A percentile compares a stretch with the other conserved stretches of the same genome.
Conservation (phyloP, 2,113 vertebrate genomes). For the Gopherus evgoodei region DNA sequence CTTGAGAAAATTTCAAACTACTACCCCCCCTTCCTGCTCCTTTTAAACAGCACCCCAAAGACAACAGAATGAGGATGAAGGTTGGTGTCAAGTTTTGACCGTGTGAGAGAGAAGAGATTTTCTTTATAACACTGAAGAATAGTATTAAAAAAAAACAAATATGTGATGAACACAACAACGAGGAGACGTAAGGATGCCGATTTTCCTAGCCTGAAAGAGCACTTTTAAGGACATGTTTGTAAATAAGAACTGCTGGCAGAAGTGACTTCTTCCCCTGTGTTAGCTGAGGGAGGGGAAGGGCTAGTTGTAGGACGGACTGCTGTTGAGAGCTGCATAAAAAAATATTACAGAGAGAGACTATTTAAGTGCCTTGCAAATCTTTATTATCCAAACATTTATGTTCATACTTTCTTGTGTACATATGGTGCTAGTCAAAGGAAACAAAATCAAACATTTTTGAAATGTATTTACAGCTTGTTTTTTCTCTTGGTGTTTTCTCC, state of each 20-base stretch:
- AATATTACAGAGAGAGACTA: slow-evolving; percentile 79
- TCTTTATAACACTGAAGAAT: slow-evolving; percentile 43
- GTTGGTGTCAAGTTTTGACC: slow-evolving; percentile 80
- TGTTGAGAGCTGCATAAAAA: slow-evolving; percentile 70
- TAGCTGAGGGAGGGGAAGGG: slow-evolving; percentile 62
- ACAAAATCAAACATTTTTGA: slow-evolving; percentile 73
- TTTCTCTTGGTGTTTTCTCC: slow-evolving; percentile 85
- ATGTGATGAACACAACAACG: slow-evolving; percentile 39
- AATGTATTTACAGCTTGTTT: slow-evolving; percentile 83
- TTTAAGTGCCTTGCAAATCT: slow-evolving; percentile 98
- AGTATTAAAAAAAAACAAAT: not conserved
- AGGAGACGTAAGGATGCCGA: slow-evolving; percentile 64
- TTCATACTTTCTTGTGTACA: slow-evolving; percentile 88
- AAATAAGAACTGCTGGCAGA: slow-evolving; percentile 78
- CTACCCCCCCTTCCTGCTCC: slow-evolving; percentile 49
- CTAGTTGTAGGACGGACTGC: slow-evolving; percentile 57
- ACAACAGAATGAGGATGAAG: slow-evolving; percentile 77
- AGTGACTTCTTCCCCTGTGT: slow-evolving; percentile 62
- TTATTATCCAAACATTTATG: slow-evolving; percentile 87
- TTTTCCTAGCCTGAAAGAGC: slow-evolving; percentile 83
- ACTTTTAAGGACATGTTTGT: slow-evolving; percentile 84
- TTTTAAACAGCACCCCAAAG: slow-evolving; percentile 75
- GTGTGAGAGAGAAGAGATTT: slow-evolving; percentile 64
- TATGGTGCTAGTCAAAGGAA: slow-evolving; percentile 89
- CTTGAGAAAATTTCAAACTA: slow-evolving; percentile 6